phyloP scores from a whole-genome alignment of 2,113 vertebrate species.

The Ammodytes dubius region DNA sequence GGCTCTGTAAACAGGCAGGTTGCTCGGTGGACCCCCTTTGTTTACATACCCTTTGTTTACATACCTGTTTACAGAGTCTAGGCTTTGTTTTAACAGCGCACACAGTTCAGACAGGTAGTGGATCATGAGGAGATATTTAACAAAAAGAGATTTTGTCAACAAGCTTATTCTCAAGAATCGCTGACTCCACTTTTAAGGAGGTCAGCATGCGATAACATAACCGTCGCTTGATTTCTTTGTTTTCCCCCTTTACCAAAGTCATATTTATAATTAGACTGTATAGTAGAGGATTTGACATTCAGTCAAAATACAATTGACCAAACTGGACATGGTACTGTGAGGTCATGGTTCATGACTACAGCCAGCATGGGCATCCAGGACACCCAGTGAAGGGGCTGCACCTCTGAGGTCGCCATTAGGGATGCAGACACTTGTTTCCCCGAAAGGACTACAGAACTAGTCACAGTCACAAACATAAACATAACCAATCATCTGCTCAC shows the following conservation, averaged over 20 bases:
- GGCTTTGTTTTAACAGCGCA: too few species aligned
- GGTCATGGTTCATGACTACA: conserved; percentile 5
- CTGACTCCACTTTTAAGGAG: too few species aligned
- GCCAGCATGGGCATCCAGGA: conserved; percentile 19
- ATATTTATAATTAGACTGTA: not conserved
- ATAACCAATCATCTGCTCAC: not conserved
- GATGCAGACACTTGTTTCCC: conserved; percentile 15
- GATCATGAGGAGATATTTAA: too few species aligned
- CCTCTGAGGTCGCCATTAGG: conserved; percentile 24
- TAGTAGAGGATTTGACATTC: conserved; percentile 23
- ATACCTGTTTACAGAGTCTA: too few species aligned
- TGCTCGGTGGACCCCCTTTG: too few species aligned
- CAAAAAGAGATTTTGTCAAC: too few species aligned
- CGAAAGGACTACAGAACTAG: conserved; percentile 14
- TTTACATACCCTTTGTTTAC: too few species aligned
- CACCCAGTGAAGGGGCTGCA: conserved; percentile 2
- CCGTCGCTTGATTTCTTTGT: not conserved
- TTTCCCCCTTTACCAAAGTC: not conserved
- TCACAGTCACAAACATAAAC: conserved; percentile 6
- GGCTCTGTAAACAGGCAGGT: too few species aligned
- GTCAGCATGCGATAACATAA: too few species aligned
- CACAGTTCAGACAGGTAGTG: too few species aligned
- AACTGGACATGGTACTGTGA: not conserved
- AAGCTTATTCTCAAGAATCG: too few species aligned
- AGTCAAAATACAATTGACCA: conserved; percentile 20